Base-by-base conservation (phyloP, 2,888 invertebrate genomes). In the Biston betularia region DNA sequence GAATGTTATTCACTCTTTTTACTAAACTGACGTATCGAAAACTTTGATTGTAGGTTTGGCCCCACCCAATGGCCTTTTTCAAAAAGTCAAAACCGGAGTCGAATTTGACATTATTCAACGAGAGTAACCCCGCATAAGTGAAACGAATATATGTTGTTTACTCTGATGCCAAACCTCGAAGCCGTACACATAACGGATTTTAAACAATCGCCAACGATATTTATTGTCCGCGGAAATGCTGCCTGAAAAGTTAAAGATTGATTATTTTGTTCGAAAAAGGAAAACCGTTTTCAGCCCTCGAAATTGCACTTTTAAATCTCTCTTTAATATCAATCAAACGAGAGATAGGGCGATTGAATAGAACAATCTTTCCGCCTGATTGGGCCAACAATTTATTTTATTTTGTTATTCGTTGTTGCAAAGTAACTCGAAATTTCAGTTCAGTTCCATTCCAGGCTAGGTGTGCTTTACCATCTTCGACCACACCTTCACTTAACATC, bases 221-320 rank as follows among this genome's bases (percentile, higher is more conserved):
- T 46, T 57, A 57, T 57, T 9, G 46, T 40, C 38, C 6, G 12
- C 12, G 10, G 34, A 58, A 58, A 49, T 38, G 12, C 33, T 24
- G 56, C 14, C 14, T 38, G 14, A 34, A 48, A 58, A 58, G 49
- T 49, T 24, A 24, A 49, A 52, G 35, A 45, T 53, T 53, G 53
- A 46, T 61, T 61, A 15, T 38, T 10, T 10, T 61, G 11, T 48
- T 52, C 14, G 14, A 14, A 56, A 52, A 61, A 65, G 65, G 61
- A 57, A 65, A 66, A 66, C 15, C 14, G 7, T 61, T 61, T 45
- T 5, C 33, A 12, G 14, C 15, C 10, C 10, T 45, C 52, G 40
- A 65, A 53, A 66, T 61, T 61, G 61, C 61, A 66, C 40, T 57
- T 61, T 65, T 53, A 61, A 66, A 61, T 61, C 49, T 54, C 42